Conservation (phyloP, 2,113 vertebrate species). For the Neodon shergylaensis region DNA sequence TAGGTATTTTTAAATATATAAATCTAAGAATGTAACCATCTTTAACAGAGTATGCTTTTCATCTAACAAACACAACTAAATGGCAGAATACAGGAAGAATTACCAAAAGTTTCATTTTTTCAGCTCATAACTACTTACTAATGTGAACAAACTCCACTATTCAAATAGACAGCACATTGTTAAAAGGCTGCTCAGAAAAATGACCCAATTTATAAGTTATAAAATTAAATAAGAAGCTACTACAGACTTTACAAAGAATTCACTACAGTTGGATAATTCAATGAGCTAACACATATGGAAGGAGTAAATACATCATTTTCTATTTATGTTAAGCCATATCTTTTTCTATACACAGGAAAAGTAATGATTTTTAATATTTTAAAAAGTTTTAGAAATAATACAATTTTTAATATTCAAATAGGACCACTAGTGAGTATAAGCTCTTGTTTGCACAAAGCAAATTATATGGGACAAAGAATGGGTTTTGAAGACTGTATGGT, state of each 20-base stretch:
- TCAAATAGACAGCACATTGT: neutral
- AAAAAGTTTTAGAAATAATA: neutral
- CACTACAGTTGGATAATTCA: neutral
- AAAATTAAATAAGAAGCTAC: neutral
- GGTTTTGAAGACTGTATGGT: too few relatives aligned
- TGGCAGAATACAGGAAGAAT: neutral
- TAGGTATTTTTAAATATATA: neutral
- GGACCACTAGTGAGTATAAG: neutral
- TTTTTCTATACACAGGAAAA: neutral
- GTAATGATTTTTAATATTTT: neutral
- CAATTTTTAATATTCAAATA: neutral
- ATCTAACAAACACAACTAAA: neutral
- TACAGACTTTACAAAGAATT: neutral
- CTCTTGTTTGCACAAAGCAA: neutral
- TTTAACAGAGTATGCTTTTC: neutral
- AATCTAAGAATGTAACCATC: neutral
- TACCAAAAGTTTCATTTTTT: neutral
- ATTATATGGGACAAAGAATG: neutral
- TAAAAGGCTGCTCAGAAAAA: neutral
- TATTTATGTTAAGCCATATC: neutral
- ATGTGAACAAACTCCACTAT: neutral
- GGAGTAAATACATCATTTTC: neutral
- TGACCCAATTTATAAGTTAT: neutral
- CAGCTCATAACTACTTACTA: neutral
- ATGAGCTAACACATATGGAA: neutral